Conservation (phyloP, 2,888 invertebrate genomes). For the Idaea dimidiata region DNA sequence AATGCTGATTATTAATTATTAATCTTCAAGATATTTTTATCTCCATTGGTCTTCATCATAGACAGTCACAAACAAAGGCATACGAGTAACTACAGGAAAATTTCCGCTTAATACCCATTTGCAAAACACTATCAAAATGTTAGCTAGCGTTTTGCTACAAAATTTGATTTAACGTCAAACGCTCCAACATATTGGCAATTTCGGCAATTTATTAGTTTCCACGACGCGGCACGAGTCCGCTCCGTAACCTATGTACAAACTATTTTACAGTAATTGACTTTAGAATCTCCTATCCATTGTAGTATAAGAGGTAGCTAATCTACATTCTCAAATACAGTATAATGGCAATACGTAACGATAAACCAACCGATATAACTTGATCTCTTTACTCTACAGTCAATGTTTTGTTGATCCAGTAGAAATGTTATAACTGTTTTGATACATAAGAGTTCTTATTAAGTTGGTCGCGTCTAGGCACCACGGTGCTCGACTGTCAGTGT, state of each 20-base stretch:
- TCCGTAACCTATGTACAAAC: conserved; percentile 58
- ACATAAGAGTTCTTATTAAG: conserved; percentile 31
- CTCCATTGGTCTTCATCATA: neutral
- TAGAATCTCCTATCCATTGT: conserved; percentile 48
- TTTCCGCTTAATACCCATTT: neutral
- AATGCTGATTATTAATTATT: too few relatives aligned
- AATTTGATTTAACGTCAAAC: conserved; percentile 47
- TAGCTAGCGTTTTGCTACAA: conserved; percentile 22
- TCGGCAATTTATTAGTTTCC: conserved; percentile 55
- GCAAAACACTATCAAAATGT: conserved; percentile 6
- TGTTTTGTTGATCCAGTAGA: conserved; percentile 37
- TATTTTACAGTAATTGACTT: conserved; percentile 72
- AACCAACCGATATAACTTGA: conserved; percentile 44
- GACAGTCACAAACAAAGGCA: neutral
- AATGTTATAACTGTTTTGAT: conserved; percentile 21
- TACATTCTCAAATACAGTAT: conserved; percentile 70
- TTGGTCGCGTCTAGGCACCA: conserved; percentile 38
- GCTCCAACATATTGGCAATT: conserved; percentile 52
- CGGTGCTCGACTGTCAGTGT: conserved; percentile 59
- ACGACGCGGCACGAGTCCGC: conserved; percentile 51
- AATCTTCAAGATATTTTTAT: neutral
- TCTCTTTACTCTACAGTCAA: conserved; percentile 34
- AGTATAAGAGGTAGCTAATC: conserved; percentile 70
- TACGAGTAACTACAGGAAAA: neutral
- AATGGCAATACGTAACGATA: conserved; percentile 50